Evolutionary conservation across 1,140 invertebrate species (phyloP).

Genomic region (Drosophila aff.): DNA sequence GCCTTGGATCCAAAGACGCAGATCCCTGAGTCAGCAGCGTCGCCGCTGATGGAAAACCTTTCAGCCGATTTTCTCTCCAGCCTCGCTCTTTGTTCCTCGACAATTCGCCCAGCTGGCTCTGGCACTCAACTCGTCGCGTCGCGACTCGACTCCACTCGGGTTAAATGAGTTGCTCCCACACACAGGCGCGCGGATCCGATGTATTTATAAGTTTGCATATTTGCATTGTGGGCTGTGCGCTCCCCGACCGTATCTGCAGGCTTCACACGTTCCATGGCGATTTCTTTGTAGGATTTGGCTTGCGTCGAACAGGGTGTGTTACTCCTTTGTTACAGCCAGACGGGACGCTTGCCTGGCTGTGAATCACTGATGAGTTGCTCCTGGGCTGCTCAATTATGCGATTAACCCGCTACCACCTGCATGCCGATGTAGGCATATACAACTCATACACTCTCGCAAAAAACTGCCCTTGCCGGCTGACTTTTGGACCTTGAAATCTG

Average conservation of each 20-base stretch:
- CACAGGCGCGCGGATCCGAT: constrained; percentile 41
- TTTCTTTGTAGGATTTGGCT: constrained; percentile 42
- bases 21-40: constrained; percentile 47
- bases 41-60: constrained; percentile 45
- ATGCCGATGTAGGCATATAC: constrained; percentile 29
- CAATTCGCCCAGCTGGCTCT: constrained; percentile 38
- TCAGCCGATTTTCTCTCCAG: constrained; percentile 35
- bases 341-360: constrained; percentile 28
- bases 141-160: constrained; percentile 27
- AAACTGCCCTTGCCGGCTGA: constrained; percentile 46
- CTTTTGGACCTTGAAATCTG: constrained; percentile 58
- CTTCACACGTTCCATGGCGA: constrained; percentile 52
- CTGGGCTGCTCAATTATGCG: constrained; percentile 48
- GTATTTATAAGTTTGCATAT: constrained; percentile 52
- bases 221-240: constrained; percentile 50
- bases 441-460: neutral
- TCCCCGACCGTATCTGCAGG: constrained; percentile 37
- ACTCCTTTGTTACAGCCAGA: constrained; percentile 44
- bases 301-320: constrained; percentile 25
- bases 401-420: constrained; percentile 56
- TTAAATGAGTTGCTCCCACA: constrained; percentile 63
- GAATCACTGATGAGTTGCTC: constrained; percentile 60
- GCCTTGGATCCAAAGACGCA: constrained; percentile 17
- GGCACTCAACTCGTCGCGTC: constrained; percentile 1
- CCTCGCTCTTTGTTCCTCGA: constrained; percentile 40